Conservation (phyloP, 2,113 vertebrate species). For the Phyllostomus discolor region DNA sequence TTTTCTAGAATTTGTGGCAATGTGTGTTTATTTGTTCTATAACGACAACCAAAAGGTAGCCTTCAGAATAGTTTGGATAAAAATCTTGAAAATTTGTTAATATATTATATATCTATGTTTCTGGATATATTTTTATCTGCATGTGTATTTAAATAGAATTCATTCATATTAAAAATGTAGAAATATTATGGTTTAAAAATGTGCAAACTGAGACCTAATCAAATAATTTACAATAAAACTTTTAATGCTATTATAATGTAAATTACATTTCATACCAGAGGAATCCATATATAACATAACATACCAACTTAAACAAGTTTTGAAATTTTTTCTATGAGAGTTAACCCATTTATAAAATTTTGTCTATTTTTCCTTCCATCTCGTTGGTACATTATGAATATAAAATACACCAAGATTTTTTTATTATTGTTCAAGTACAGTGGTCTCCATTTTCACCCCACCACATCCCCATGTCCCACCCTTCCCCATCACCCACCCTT, state of each 20-base stretch:
- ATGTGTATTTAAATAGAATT: background rate
- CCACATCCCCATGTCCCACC: no score
- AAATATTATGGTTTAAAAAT: conserved; percentile 13
- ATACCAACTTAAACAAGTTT: background rate
- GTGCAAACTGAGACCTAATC: background rate
- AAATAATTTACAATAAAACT: background rate
- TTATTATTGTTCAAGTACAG: no score
- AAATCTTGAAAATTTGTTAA: background rate
- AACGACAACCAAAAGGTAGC: background rate
- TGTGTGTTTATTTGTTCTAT: background rate
- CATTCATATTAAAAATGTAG: background rate
- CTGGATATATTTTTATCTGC: background rate
- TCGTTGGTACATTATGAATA: background rate
- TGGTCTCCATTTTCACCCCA: no score
- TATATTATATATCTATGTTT: background rate
- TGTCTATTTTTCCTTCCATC: background rate
- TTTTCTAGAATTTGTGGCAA: conserved; percentile 8
- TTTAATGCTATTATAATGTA: background rate
- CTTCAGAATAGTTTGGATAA: background rate
- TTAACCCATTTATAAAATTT: background rate
- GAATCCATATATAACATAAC: background rate
- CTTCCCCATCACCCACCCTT: no score
- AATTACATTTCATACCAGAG: background rate
- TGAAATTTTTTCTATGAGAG: background rate
- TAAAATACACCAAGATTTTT: conserved; percentile 9